A percentile compares a stretch with the other conserved stretches of the same genome.
These are phyloP conservation scores for Protonemura montana DNA, from an alignment of 2,888 invertebrate genomes.

Conservation along the genomic window DNA sequence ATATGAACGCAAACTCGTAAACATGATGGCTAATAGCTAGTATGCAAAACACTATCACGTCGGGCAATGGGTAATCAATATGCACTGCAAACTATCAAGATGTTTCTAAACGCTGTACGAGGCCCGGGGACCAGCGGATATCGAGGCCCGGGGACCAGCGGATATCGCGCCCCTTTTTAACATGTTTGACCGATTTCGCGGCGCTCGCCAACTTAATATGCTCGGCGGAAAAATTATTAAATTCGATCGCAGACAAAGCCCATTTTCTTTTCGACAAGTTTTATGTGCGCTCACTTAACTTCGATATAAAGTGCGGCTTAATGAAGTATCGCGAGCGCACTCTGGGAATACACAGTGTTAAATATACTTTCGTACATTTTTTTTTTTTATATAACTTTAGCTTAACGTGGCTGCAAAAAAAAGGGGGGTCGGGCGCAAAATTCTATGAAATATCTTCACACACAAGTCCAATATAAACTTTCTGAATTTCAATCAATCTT, in stretches of 20 bases:
- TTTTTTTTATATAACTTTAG: neutral
- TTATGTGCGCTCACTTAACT: neutral
- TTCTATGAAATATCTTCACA: neutral
- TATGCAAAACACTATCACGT: neutral
- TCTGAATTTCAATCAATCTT: neutral
- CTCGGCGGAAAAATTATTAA: neutral
- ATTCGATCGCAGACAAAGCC: neutral
- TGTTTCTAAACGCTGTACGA: too few species aligned
- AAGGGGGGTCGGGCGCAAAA: too few species aligned
- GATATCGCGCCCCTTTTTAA: neutral
- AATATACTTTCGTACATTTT: neutral
- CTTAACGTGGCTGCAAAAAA: neutral
- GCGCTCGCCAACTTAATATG: neutral
- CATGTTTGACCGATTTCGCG: neutral
- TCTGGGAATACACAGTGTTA: neutral
- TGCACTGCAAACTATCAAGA: neutral
- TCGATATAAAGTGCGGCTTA: neutral
- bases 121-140: too few species aligned
- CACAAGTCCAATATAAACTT: neutral
- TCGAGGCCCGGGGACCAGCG: too few species aligned
- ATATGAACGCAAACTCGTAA: neutral
- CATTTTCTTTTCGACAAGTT: neutral
- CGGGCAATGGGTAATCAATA: neutral
- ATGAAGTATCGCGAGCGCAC: neutral
- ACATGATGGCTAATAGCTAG: neutral